These are phyloP conservation scores for Syngnathus floridae DNA, from an alignment of 2,113 vertebrate species.

Conservation along the genomic window DNA sequence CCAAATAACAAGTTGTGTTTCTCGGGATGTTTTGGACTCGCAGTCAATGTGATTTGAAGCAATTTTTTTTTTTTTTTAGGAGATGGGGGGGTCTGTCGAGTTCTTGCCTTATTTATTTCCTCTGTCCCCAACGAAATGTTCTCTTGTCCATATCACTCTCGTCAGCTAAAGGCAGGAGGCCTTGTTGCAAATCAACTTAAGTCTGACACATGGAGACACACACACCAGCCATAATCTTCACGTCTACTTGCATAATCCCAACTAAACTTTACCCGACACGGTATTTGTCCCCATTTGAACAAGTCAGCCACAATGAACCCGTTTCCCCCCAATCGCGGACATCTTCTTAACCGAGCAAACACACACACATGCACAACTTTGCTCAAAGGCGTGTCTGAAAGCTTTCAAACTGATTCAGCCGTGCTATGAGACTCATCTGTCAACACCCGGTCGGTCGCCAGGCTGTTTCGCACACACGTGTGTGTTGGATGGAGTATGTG, in stretches of 20 bases:
- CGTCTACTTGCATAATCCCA: not conserved
- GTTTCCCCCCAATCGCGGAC: slow-evolving; percentile 7
- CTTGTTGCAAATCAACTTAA: not conserved
- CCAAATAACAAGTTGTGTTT: slow-evolving; percentile 9
- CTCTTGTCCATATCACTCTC: not conserved
- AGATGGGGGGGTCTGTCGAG: not conserved
- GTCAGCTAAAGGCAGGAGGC: not conserved
- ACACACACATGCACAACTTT: slow-evolving; percentile 8
- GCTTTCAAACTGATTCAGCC: slow-evolving; percentile 16
- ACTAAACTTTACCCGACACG: not conserved
- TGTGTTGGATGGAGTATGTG: not conserved
- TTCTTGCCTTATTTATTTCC: not conserved
- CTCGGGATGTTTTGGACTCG: slow-evolving; percentile 6
- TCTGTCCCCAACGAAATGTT: not conserved
- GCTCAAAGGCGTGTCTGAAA: slow-evolving; percentile 21
- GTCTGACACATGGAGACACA: not conserved
- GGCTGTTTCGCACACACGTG: slow-evolving; percentile 4
- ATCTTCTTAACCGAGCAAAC: slow-evolving; percentile 14
- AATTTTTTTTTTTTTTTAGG: not conserved
- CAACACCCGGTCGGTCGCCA: slow-evolving; percentile 22
- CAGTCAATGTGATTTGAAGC: not conserved
- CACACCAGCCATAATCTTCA: not conserved
- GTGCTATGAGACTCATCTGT: slow-evolving; percentile 20
- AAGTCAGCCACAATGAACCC: not conserved
- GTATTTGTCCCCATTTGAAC: not conserved